Percentiles rank a stretch among this genome's conserved stretches.
Conservation (phyloP, 2,113 vertebrate genomes). For the Anarhynchus alexandrinus region DNA sequence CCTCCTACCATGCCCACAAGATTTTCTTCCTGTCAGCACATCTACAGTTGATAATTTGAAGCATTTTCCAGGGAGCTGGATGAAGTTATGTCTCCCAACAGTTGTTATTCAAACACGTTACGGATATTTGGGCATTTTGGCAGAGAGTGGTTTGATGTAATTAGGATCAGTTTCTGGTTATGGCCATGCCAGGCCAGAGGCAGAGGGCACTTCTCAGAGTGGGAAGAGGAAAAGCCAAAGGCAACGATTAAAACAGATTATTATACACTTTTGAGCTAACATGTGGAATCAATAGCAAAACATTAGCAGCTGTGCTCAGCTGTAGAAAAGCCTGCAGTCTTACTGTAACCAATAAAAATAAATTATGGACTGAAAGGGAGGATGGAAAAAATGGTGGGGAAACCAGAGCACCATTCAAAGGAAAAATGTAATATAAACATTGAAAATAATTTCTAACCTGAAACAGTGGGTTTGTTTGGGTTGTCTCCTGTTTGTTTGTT, state of each 20-base stretch:
- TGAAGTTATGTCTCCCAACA: slow-evolving; percentile 36
- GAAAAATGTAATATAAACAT: neutral
- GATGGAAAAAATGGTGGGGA: slow-evolving; percentile 36
- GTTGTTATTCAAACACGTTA: slow-evolving; percentile 64
- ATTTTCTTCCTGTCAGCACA: slow-evolving; percentile 54
- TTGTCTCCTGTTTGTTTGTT: neutral
- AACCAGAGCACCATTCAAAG: slow-evolving; percentile 23
- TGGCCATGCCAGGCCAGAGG: slow-evolving; percentile 66
- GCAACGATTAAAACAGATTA: slow-evolving; percentile 75
- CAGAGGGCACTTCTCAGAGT: slow-evolving; percentile 67
- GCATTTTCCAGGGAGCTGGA: slow-evolving; percentile 52
- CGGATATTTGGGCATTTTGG: slow-evolving; percentile 64
- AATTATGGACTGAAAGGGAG: slow-evolving; percentile 69
- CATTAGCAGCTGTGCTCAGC: slow-evolving; percentile 73
- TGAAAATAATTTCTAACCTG: neutral
- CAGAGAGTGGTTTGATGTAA: slow-evolving; percentile 66
- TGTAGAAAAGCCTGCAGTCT: slow-evolving; percentile 68
- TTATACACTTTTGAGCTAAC: slow-evolving; percentile 74
- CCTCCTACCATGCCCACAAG: slow-evolving; percentile 11
- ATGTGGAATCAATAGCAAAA: slow-evolving; percentile 80
- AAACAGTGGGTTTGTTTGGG: neutral
- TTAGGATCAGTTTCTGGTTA: slow-evolving; percentile 75
- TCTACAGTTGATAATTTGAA: slow-evolving; percentile 43
- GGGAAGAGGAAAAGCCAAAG: slow-evolving; percentile 77
- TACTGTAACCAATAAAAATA: slow-evolving; percentile 76